Percentiles rank a stretch among this genome's conserved stretches.
phyloP scores from a whole-genome alignment of 2,797 vertebrate species.

The Bovichtus variegatus region DNA sequence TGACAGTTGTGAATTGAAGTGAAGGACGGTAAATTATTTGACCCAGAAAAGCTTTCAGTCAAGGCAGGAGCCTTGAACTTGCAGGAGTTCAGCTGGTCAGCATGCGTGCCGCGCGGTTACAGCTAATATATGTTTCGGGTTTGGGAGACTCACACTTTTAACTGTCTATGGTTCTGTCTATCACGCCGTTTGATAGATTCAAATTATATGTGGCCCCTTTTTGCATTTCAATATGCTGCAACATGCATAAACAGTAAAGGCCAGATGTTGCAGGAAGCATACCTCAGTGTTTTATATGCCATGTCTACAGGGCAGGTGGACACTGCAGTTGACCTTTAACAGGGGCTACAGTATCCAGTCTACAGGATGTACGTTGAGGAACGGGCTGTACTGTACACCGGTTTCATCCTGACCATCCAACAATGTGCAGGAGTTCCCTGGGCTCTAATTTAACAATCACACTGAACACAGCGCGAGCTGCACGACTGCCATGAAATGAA shows the following conservation, averaged over 20 bases:
- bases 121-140: background rate
- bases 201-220: background rate
- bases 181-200: background rate
- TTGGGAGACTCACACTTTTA: background rate
- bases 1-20: conserved; percentile 74
- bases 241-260: conserved; percentile 15
- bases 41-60: conserved; percentile 77
- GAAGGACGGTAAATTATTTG: conserved; percentile 76
- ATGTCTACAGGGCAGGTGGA: conserved; percentile 20
- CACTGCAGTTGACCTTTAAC: conserved; percentile 60
- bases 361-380: conserved; percentile 14
- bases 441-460: conserved; percentile 1
- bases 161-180: background rate
- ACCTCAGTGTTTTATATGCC: conserved; percentile 15
- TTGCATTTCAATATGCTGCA: background rate
- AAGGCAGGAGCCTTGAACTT: conserved; percentile 53
- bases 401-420: conserved; percentile 23
- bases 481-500: background rate
- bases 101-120: background rate
- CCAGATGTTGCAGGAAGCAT: conserved; percentile 16
- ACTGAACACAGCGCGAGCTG: background rate
- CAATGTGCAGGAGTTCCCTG: background rate
- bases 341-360: conserved; percentile 13
- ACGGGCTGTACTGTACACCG: conserved; percentile 8
- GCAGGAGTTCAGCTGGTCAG: conserved; percentile 55